Base-by-base conservation (phyloP, 1,140 invertebrate genomes). In the Arctopsyche grandis region DNA sequence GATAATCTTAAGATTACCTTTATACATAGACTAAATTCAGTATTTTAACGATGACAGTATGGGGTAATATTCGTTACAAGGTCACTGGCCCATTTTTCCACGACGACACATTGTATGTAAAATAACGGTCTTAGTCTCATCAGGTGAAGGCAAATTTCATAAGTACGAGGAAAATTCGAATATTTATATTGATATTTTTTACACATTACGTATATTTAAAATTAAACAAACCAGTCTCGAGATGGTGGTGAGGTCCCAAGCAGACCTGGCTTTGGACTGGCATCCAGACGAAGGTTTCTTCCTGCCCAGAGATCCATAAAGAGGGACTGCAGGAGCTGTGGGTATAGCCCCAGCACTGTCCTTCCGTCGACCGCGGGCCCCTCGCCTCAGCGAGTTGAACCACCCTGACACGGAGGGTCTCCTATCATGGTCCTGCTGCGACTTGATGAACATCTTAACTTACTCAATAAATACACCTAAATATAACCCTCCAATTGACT, bases 381-480 rank as follows among this genome's bases (percentile, higher is more conserved):
- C 87, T 24, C 93, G 90, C 69, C 93, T 91, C 83, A 95, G 84
- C 73, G 93, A 94, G 73, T 91, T 93, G 85, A 94, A 94, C 93
- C 93, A 95, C 83, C 91, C 92, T 76, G 91, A 90, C 52, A 93
- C 91, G 83, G 90, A 91, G 84, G 85, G 90, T 83, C 87, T 89
- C 84, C 86, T 90, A 86, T 91, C 88, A 80, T 86, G 85, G 60
- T 82, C 80, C 82, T 86, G 86, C 78, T 84, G 86, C 82, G 85
- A 85, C 83, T 89, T 89, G 85, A 89, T 89, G 83, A 89, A 89
- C 88, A 89, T 89, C 84, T 86, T 69, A 1, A 12, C 58, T 63
- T 63, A 9, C 21, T 16, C 58, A 63, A 63, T 63, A 9, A 63
- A 9, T 63, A 16, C 58, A 63, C 58, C 5, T 63, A 9, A 63